A percentile compares a stretch with the other conserved stretches of the same genome.
Conservation (phyloP, 2,888 invertebrate species). For the Antheraea yamamai region DNA sequence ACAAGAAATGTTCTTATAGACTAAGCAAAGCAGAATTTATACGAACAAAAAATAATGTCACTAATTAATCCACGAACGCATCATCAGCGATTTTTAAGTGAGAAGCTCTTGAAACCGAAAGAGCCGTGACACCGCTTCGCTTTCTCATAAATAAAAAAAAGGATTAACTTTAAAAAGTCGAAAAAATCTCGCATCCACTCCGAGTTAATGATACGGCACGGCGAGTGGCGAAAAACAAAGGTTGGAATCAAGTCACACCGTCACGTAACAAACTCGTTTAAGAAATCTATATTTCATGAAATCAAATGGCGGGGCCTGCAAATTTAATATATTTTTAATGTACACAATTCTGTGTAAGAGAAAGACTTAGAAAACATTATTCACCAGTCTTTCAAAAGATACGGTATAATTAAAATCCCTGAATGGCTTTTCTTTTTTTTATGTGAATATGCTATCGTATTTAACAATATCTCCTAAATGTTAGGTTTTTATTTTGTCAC, state of each 20-base stretch:
- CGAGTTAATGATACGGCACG: conserved; percentile 82
- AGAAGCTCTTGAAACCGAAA: conserved; percentile 60
- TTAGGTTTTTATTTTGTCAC: too few species aligned
- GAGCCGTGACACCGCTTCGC: conserved; percentile 69
- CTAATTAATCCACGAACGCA: conserved; percentile 26
- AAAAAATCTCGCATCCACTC: conserved; percentile 75
- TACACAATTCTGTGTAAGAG: not conserved
- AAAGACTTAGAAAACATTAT: not conserved
- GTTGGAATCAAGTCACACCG: conserved; percentile 60
- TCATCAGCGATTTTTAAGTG: conserved; percentile 56
- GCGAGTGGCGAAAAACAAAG: conserved; percentile 79
- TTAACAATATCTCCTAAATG: too few species aligned
- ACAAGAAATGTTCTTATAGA: not conserved
- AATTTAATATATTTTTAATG: not conserved
- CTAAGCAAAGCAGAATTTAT: not conserved
- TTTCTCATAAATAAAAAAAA: conserved; percentile 74
- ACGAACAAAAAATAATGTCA: not conserved
- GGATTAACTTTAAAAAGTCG: conserved; percentile 76
- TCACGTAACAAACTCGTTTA: conserved; percentile 1
- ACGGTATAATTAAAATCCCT: not conserved
- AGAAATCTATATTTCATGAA: not conserved
- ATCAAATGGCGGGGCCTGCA: not conserved
- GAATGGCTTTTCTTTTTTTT: not conserved
- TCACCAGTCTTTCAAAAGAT: not conserved
- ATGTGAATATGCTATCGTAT: too few species aligned